These are phyloP conservation scores for Caenorhabditis sp. DNA, from an alignment of 2,888 invertebrate species.

Conservation along the genomic window DNA sequence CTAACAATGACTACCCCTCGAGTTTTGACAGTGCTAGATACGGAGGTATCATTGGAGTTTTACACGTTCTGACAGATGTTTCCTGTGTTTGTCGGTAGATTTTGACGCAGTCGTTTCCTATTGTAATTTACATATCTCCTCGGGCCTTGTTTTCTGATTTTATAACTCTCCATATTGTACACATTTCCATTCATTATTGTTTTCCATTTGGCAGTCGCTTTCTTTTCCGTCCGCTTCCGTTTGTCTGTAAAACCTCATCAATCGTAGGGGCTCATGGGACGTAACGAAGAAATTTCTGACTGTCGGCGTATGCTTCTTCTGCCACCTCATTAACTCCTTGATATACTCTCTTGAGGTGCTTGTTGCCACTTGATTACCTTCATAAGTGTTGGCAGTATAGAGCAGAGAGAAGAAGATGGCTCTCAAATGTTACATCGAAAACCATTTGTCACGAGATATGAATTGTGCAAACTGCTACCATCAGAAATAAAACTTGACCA, in stretches of 20 bases:
- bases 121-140: not conserved
- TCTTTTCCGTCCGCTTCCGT: not conserved
- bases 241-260: constrained; percentile 30
- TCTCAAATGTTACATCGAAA: constrained; percentile 65
- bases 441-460: constrained; percentile 44
- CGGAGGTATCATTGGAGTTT: no score
- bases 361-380: constrained; percentile 68
- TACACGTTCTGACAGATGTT: constrained; percentile 12
- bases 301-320: constrained; percentile 59
- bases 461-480: not conserved
- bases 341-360: constrained; percentile 67
- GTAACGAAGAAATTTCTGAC: constrained; percentile 43
- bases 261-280: constrained; percentile 15
- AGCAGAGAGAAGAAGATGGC: constrained; percentile 27
- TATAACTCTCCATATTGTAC: constrained; percentile 33
- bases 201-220: not conserved
- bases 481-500: constrained; percentile 39
- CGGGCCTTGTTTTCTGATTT: constrained; percentile 24
- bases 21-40: no score
- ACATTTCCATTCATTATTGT: constrained; percentile 1
- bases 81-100: not conserved
- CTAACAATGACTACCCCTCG: no score
- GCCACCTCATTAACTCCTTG: constrained; percentile 65
- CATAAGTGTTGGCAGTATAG: constrained; percentile 61
- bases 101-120: not conserved